Evolutionary conservation across 2,888 invertebrate genomes (phyloP), one percentile per base, ranked within the genome.

Genomic region (Ormyrus pomaceus): DNA sequence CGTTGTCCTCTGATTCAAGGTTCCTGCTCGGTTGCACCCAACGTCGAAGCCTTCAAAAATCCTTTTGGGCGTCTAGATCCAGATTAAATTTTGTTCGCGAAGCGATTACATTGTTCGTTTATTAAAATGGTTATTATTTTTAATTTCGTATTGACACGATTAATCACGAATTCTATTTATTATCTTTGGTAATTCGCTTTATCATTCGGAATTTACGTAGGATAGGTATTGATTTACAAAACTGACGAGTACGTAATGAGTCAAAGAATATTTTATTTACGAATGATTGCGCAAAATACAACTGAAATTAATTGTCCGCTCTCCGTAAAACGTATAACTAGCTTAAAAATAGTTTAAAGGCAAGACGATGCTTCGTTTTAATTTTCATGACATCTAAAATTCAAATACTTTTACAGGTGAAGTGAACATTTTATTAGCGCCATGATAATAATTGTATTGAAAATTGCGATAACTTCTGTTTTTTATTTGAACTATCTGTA

Each of bases 181-280:
- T 53, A 13, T 59, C 66, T 72, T 48, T 13, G 5, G 13, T 11
- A 51, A 50, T 46, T 66, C 0, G 58, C 34, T 34, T 34, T 34
- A 34, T 34, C 34, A 0, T 34, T 34, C 8, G 55, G 61, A 8
- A 59, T 75, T 65, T 50, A 66, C 66, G 72, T 71, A 55, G 55
- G 6, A 61, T 72, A 34, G 34, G 34, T 34, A 72, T 80, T 70
- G 5, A 74, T 70, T 74, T 79, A 66, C 59, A 68, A 56, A 50
- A 76, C 76, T 76, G 55, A 61, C 62, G 66, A 68, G 45, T 10
- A 19, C 11, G 53, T 3, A 7, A 34, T 34, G 34, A 34, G 34
- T 34, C 34, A 62, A 13, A n/a, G 9, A 68, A n/a, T 50, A 51
- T 45, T 7, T 55, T 74, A 75, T 79, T 58, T 64, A 5, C 46